Base-by-base conservation (phyloP, 2,113 vertebrate genomes). In the Nesoenas mayeri region DNA sequence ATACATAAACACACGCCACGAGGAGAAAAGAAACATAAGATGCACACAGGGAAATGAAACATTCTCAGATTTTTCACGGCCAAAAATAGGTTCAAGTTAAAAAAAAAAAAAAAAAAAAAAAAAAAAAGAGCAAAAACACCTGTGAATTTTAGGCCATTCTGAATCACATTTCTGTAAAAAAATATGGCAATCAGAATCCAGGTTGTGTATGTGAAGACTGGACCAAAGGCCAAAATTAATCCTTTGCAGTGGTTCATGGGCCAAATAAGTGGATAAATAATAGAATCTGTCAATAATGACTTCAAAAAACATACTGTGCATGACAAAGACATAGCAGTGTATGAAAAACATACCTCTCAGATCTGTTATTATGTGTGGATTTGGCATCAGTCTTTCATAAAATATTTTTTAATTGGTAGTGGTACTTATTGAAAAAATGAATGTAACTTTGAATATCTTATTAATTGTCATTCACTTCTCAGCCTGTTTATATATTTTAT, bases 321-420 rank as follows among this genome's bases (percentile, higher is more conserved):
- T 84, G 79, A 74, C 61, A n/a, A 94, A 73, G 16, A 87, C 6
- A 28, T 56, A 88, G 29, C 32, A 71, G 53, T 38, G 11, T 84
- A 81, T 22, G 48, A 96, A 91, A 77, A 72, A 58, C 6, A 5
- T 58, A 79, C 10, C 32, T 94, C 57, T 95, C 74, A 96, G 89
- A 73, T 42, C n/a, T 64, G 20, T 88, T 95, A 79, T 84, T 95
- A 34, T 89, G 94, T 91, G 40, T 93, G 40, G 70, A 79, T 97
- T 91, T 67, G 51, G 80, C 48, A 90, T 20, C 64, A 96, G 57
- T 18, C 44, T 96, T 94, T 24, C 42, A 88, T 38, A 70, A 58
- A 79, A 5, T 15, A 71, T 62, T 67, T 87, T 77, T 96, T 18
- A 73, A 96, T 80, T 92, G 79, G 96, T 88, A 88, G 7, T 16